Evolutionary conservation across 2,888 invertebrate genomes (phyloP), one percentile per base, ranked within the genome.

Genomic region (Oscheius sp.): DNA sequence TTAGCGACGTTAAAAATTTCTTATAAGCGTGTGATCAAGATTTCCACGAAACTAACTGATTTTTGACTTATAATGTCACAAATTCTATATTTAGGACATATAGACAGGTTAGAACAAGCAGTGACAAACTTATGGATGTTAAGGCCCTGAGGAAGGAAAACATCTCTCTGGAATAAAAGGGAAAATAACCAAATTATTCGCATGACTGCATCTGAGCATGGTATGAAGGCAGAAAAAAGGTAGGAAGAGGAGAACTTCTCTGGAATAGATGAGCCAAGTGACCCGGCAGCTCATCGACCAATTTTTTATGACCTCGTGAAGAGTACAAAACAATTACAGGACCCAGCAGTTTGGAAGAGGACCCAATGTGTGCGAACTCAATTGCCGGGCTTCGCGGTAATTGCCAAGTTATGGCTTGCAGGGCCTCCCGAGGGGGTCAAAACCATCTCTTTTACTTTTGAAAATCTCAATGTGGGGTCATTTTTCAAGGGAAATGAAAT

Each of bases 331-430:
- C 29, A 66, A 66, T 66, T 52, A 66, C 29, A 29, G 25, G 27
- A 2, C 7, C 16, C 52, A 46, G 18, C 21, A n/a, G n/a, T n/a
- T 29, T 27, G 12, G n/a, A n/a, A 25, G 27, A 43, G 63, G n/a
- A 29, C 66, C 66, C 52, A 52, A 35, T 66, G 66, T 35, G 35
- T 66, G 66, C 66, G 49, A 66, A 66, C 66, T 66, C 66, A 49
- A 66, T 66, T 66, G 66, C 52, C 41, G 29, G n/a, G 41, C 41
- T 27, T 12, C 66, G 46, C 35, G 52, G 66, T 66, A 66, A 66
- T 66, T 66, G 66, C 29, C n/a, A 52, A 66, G 52, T 66, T 66
- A 66, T 66, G 66, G 66, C 66, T 52, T 35, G 35, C 35, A 35
- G 9, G n/a, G 25, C n/a, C 52, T 49, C 66, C 66, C 52, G 25